phyloP scores from a whole-genome alignment of 2,113 vertebrate species.

The Lamprotornis superbus region DNA sequence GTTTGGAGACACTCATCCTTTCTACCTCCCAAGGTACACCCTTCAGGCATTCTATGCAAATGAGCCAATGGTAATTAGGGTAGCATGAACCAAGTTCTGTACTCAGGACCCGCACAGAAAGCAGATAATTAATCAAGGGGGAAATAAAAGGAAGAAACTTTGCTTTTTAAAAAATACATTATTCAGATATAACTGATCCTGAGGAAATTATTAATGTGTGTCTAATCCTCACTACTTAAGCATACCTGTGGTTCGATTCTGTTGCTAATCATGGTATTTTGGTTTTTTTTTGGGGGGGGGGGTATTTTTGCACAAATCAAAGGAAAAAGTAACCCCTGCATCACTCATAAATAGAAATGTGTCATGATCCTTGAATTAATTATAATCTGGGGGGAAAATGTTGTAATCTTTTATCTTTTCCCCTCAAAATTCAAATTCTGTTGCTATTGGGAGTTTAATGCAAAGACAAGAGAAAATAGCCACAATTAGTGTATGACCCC shows the following conservation, averaged over 20 bases:
- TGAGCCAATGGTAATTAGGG: background rate
- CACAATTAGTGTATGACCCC: background rate
- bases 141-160: background rate
- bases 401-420: background rate
- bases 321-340: background rate
- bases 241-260: background rate
- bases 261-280: background rate
- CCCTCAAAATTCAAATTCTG: background rate
- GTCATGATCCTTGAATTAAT: background rate
- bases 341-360: background rate
- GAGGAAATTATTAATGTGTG: constrained; percentile 1
- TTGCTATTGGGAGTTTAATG: background rate
- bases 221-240: background rate
- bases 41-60: constrained; percentile 34
- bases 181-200: background rate
- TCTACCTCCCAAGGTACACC: background rate
- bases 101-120: background rate
- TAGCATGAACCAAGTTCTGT: background rate
- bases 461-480: background rate
- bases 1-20: background rate
- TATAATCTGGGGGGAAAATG: background rate
- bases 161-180: background rate
- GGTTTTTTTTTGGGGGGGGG: rapidly evolving
- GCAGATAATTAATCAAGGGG: constrained; percentile 16
- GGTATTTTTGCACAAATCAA: background rate